These are phyloP conservation scores for Micronycteris hirsuta DNA, from an alignment of 2,113 vertebrate species.

Conservation along the genomic window DNA sequence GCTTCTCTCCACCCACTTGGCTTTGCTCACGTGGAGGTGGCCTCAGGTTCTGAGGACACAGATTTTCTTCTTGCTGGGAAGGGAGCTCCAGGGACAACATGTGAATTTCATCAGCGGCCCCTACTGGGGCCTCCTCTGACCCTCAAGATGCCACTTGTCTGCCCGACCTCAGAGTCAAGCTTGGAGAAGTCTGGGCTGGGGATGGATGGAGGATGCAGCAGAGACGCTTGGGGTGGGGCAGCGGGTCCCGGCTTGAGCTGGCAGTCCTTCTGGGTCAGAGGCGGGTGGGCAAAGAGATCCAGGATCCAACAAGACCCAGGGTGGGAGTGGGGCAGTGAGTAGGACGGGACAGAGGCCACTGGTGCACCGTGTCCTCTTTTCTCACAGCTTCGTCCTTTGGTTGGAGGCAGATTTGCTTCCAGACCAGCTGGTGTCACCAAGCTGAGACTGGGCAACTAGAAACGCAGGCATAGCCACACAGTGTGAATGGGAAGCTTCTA, in stretches of 20 bases:
- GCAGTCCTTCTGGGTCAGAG: background rate
- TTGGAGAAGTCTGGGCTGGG: background rate
- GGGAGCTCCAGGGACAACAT: background rate
- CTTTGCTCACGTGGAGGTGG: background rate
- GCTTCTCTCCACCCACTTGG: background rate
- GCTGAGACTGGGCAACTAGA: background rate
- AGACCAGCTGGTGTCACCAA: too few relatives aligned
- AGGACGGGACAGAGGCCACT: background rate
- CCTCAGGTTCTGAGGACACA: background rate
- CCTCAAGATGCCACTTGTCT: background rate
- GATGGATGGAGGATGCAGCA: background rate
- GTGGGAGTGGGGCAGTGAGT: background rate
- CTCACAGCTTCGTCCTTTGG: background rate
- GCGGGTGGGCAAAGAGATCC: background rate
- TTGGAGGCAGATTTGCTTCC: background rate
- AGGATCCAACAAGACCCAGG: background rate
- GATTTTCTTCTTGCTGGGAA: background rate
- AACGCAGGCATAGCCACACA: background rate
- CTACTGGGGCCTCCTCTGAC: background rate
- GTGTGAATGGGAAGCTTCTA: background rate
- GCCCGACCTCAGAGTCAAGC: background rate
- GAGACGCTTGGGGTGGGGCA: rapidly evolving
- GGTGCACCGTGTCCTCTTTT: background rate
- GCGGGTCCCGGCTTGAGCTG: background rate
- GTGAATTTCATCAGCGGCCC: background rate